Conservation (phyloP, 2,113 vertebrate species). For the Phrynosoma platyrhinos region DNA sequence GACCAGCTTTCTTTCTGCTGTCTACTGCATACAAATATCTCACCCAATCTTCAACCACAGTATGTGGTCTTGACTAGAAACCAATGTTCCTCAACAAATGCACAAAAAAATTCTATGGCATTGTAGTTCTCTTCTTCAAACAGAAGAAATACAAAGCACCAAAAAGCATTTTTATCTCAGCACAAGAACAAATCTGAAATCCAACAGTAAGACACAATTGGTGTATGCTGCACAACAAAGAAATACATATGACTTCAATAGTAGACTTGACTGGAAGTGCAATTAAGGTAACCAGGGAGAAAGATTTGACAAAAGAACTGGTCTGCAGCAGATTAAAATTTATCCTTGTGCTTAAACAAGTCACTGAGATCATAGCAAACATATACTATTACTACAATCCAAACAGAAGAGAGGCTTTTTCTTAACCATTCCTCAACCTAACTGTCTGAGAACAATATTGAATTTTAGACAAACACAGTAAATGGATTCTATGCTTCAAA, state of each 20-base stretch:
- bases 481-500: conserved; percentile 9
- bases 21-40: conserved; percentile 55
- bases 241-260: background rate
- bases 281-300: conserved; percentile 28
- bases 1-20: conserved; percentile 47
- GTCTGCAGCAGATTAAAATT: background rate
- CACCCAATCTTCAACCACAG: conserved; percentile 34
- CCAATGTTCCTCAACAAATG: conserved; percentile 59
- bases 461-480: background rate
- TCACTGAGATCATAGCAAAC: conserved; percentile 6
- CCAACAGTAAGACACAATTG: conserved; percentile 56
- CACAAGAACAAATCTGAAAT: conserved; percentile 46
- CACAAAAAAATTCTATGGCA: conserved; percentile 57
- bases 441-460: background rate
- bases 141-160: conserved; percentile 65
- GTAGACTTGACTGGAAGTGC: conserved; percentile 23
- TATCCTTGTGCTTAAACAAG: background rate
- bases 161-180: conserved; percentile 46
- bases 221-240: conserved; percentile 13
- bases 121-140: conserved; percentile 68
- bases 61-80: conserved; percentile 43
- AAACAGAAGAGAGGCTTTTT: background rate
- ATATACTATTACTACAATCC: conserved; percentile 10
- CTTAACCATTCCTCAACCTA: background rate
- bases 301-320: background rate